A percentile compares a stretch with the other conserved stretches of the same genome.
These are phyloP conservation scores for Centroberyx gerrardi DNA, from an alignment of 2,797 vertebrate species.

Conservation along the genomic window DNA sequence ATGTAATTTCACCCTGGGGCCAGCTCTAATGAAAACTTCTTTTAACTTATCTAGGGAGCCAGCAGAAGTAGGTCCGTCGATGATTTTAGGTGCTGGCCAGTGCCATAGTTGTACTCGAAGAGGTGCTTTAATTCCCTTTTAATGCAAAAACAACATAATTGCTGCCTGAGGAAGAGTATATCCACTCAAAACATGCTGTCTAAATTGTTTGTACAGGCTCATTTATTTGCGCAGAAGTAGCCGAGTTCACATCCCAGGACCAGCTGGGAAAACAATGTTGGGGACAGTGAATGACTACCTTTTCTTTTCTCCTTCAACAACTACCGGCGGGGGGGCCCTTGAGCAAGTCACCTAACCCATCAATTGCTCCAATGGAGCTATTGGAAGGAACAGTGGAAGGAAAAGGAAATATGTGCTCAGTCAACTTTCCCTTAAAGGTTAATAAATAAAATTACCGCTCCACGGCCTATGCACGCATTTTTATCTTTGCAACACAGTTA, in stretches of 20 bases:
- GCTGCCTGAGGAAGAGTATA: not conserved
- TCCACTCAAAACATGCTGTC: not conserved
- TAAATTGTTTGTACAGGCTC: not conserved
- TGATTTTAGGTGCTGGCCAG: not conserved
- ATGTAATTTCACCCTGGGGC: not conserved
- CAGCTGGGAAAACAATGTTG: not conserved
- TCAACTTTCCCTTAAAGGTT: too few species aligned
- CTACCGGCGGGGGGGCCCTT: too few species aligned
- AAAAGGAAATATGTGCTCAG: too few species aligned
- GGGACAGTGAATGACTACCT: too few species aligned
- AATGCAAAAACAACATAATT: not conserved
- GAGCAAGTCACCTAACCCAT: too few species aligned
- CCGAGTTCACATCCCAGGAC: too few species aligned
- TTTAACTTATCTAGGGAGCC: not conserved
- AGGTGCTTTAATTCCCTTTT: not conserved
- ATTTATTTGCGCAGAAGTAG: not conserved
- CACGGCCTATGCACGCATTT: too few species aligned
- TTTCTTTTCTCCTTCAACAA: too few species aligned
- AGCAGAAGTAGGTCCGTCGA: not conserved
- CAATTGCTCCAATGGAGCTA: too few species aligned
- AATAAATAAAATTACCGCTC: too few species aligned
- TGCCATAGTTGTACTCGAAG: not conserved
- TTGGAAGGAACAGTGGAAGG: too few species aligned
- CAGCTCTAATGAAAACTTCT: slow-evolving; percentile 7
- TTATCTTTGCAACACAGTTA: too few species aligned